phyloP scores from a whole-genome alignment of 2,888 invertebrate genomes.

The Epirrhoe tristata region DNA sequence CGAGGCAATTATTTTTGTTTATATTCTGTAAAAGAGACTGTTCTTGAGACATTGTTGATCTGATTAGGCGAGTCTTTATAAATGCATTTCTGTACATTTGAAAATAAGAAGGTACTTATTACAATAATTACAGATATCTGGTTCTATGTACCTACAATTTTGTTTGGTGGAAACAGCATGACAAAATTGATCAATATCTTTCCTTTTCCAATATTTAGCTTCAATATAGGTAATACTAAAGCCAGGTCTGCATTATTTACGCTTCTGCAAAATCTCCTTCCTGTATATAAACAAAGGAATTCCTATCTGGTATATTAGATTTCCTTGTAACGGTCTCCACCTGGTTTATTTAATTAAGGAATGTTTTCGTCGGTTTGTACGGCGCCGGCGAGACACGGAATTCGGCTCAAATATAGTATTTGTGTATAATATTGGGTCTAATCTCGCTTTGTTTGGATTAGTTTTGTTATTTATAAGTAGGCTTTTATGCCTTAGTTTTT shows the following conservation, averaged over 20 bases:
- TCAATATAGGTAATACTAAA: neutral
- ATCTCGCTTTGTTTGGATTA: slow-evolving; percentile 50
- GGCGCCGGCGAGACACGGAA: slow-evolving; percentile 50
- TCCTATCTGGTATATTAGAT: slow-evolving; percentile 68
- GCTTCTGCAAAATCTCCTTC: slow-evolving; percentile 4
- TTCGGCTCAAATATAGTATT: slow-evolving; percentile 58
- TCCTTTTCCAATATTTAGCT: neutral
- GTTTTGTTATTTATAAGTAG: slow-evolving; percentile 41
- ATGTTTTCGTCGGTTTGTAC: slow-evolving; percentile 59
- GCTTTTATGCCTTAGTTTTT: neutral
- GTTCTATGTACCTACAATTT: too few relatives aligned
- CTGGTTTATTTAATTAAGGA: slow-evolving; percentile 73
- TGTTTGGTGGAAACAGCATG: neutral
- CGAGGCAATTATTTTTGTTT: too few relatives aligned
- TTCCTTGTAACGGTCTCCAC: slow-evolving; percentile 61
- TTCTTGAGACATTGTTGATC: too few relatives aligned
- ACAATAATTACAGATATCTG: too few relatives aligned
- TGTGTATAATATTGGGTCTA: slow-evolving; percentile 55
- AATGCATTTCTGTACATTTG: too few relatives aligned
- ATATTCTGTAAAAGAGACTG: too few relatives aligned
- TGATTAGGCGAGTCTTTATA: too few relatives aligned
- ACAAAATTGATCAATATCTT: neutral
- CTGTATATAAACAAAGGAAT: slow-evolving; percentile 61
- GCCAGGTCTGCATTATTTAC: slow-evolving; percentile 12
- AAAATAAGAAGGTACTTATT: too few relatives aligned